Conservation (phyloP, 2,113 vertebrate genomes). For the Falcunculus frontatus region DNA sequence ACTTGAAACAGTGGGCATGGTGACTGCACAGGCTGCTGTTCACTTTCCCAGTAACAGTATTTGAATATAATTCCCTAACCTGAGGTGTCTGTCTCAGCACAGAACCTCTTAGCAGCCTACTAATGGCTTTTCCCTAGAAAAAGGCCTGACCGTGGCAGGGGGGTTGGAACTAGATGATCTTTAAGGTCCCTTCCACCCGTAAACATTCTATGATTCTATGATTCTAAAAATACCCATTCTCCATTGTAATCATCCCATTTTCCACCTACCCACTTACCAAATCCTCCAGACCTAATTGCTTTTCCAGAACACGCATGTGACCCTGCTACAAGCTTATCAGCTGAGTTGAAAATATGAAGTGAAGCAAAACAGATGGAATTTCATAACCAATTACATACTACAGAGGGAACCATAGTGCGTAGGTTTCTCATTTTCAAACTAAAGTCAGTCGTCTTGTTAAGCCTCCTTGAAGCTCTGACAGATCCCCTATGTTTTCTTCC, state of each 20-base stretch:
- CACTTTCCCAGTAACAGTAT: not conserved
- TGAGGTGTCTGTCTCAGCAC: not conserved
- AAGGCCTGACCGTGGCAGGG: not conserved
- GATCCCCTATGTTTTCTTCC: not conserved
- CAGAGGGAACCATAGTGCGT: not conserved
- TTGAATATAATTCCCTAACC: not conserved
- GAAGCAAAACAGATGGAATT: conserved; percentile 51
- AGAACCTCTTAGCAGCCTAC: not conserved
- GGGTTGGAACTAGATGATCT: not conserved
- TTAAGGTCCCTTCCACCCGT: not conserved
- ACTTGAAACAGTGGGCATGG: not conserved
- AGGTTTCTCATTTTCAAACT: not conserved
- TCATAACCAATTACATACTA: conserved; percentile 35
- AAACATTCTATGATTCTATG: not conserved
- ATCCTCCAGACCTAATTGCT: not conserved
- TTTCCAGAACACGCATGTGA: not conserved
- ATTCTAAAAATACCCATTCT: not conserved
- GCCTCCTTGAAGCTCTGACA: not conserved
- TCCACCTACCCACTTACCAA: not conserved
- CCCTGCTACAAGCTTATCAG: not conserved
- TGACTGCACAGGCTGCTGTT: not conserved
- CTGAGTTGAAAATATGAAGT: not conserved
- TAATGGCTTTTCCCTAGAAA: not conserved
- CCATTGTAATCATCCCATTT: not conserved
- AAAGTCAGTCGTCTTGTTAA: not conserved